Conservation (phyloP, 2,888 invertebrate species). For the Dugesia japonica region DNA sequence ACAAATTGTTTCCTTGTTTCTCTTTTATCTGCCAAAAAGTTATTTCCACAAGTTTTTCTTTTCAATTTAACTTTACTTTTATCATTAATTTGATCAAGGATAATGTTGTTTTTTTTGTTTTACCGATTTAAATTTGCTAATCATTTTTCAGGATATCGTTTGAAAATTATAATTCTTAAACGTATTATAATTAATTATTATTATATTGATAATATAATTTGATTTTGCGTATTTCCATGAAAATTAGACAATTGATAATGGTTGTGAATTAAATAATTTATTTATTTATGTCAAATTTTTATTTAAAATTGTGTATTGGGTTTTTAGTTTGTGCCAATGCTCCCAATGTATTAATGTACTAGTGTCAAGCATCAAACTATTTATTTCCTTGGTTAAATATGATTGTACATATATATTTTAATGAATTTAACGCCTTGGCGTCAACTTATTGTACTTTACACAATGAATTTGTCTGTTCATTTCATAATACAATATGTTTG, state of each 20-base stretch:
- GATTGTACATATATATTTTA: slow-evolving; percentile 32
- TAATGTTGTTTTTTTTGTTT: too few species aligned
- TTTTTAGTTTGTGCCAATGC: not conserved
- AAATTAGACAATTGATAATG: not conserved
- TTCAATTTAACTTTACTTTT: not conserved
- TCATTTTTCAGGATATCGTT: not conserved
- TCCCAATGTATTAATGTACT: slow-evolving; percentile 16
- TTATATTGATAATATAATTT: not conserved
- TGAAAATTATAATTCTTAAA: not conserved
- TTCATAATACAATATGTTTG: slow-evolving; percentile 20
- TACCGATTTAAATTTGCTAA: not conserved
- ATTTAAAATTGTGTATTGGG: not conserved
- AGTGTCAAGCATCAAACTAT: slow-evolving; percentile 25
- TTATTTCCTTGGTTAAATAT: slow-evolving; percentile 29
- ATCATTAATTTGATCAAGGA: too few species aligned
- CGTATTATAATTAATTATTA: not conserved
- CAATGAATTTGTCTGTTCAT: slow-evolving; percentile 20
- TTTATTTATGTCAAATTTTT: not conserved
- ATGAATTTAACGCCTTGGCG: slow-evolving; percentile 20
- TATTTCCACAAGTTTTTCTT: not conserved
- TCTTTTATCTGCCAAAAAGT: not conserved
- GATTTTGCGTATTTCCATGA: not conserved
- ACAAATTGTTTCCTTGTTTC: not conserved
- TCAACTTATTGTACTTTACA: slow-evolving; percentile 20
- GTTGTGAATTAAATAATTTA: not conserved